These are phyloP conservation scores for Lithobates sylvaticus DNA, from an alignment of 2,797 vertebrate species.

Conservation along the genomic window DNA sequence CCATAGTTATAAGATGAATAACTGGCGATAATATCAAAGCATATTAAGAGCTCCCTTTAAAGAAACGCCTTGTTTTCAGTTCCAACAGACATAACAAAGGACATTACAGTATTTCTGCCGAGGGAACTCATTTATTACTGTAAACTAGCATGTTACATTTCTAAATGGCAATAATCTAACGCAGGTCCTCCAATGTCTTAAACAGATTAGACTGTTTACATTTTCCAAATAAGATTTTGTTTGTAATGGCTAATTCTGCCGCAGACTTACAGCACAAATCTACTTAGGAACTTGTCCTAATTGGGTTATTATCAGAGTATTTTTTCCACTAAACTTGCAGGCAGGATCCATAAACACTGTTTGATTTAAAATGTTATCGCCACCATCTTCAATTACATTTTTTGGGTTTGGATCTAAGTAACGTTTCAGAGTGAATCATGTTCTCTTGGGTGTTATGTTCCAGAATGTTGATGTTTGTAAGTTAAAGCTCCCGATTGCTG, in stretches of 20 bases:
- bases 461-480: conserved; percentile 27
- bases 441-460: conserved; percentile 47
- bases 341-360: conserved; percentile 32
- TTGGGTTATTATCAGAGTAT: conserved; percentile 37
- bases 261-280: conserved; percentile 5
- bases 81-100: conserved; percentile 35
- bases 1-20: conserved; percentile 9
- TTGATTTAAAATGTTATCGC: conserved; percentile 36
- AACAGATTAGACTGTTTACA: conserved; percentile 45
- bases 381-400: conserved; percentile 34
- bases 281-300: conserved; percentile 38
- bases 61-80: conserved; percentile 20
- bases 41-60: not conserved
- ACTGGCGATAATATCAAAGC: conserved; percentile 32
- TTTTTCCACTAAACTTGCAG: conserved; percentile 35
- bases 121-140: conserved; percentile 36
- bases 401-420: conserved; percentile 27
- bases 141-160: conserved; percentile 1
- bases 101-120: conserved; percentile 26
- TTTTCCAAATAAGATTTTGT: conserved; percentile 53
- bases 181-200: conserved; percentile 35
- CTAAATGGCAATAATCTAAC: conserved; percentile 38
- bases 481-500: conserved; percentile 28
- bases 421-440: conserved; percentile 33
- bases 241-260: conserved; percentile 51